phyloP scores from a whole-genome alignment of 2,797 vertebrate genomes.

The Alfaro cultratus region DNA sequence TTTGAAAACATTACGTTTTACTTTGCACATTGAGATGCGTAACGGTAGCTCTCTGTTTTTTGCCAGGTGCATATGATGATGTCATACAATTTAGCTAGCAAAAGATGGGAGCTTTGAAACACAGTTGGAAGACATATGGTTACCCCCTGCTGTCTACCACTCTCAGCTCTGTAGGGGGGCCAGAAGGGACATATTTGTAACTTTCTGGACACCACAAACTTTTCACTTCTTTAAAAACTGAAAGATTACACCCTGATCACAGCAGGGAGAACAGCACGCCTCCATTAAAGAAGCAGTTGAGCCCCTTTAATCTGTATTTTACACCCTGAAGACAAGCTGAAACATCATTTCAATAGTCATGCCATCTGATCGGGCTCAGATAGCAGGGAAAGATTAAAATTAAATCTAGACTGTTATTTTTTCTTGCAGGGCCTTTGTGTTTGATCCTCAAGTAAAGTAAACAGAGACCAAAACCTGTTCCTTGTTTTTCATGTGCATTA shows the following conservation, averaged over 20 bases:
- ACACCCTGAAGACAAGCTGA: constrained; percentile 45
- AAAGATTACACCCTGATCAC: constrained; percentile 76
- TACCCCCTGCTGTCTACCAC: constrained; percentile 70
- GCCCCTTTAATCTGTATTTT: constrained; percentile 61
- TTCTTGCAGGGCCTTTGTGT: constrained; percentile 17
- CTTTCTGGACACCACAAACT: constrained; percentile 75
- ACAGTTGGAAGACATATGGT: constrained; percentile 77
- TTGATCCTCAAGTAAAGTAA: constrained; percentile 29
- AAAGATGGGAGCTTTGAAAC: constrained; percentile 68
- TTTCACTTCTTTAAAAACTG: constrained; percentile 76
- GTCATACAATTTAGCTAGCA: constrained; percentile 53
- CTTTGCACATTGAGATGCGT: constrained; percentile 32
- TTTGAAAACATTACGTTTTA: neutral
- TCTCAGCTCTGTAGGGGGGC: constrained; percentile 71
- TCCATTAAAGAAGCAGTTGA: constrained; percentile 56
- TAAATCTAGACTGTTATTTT: constrained; percentile 34
- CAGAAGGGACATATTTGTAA: constrained; percentile 70
- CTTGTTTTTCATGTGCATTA: constrained; percentile 51
- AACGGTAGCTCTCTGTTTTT: constrained; percentile 40
- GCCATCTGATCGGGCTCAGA: constrained; percentile 35
- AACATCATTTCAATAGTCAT: constrained; percentile 30
- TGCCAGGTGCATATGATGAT: constrained; percentile 67
- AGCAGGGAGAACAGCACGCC: constrained; percentile 66
- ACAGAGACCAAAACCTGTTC: constrained; percentile 30
- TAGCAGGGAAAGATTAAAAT: constrained; percentile 34